Evolutionary conservation across 2,888 invertebrate genomes (phyloP), one percentile per base, ranked within the genome.

Genomic region (Rhopalosiphum nymphaeae): DNA sequence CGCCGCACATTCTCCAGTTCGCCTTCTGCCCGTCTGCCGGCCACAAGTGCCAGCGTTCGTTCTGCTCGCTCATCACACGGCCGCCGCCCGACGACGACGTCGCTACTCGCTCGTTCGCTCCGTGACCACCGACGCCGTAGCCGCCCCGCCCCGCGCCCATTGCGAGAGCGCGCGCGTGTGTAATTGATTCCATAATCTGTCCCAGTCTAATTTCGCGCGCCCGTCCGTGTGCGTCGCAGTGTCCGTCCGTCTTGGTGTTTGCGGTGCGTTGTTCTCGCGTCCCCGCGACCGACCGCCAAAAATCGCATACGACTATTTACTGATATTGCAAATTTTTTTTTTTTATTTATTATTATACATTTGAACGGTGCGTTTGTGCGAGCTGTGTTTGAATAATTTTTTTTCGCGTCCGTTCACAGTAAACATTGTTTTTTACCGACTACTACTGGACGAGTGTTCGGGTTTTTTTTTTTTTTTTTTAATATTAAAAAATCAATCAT

Each of bases 181-280:
- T 94, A 94, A 94, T 94, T 94, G 94, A 94, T 94, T 94, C 94
- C 90, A n/a, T 90, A 93, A 93, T 93, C 93, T 90, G 93, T 93
- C 93, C 90, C 93, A 90, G 93, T 92, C 61, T 88, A 92, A 92
- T 92, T 92, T 92, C 57, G 93, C 89, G 89, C 78, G 89, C 56
- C 78, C 36, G 86, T 87, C 36, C 7, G 93, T 57, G 87, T 21
- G 56, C 42, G 57, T 46, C 61, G 44, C n/a, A n/a, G 57, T 67
- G 44, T 9, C 61, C 44, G 29, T 61, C 61, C n/a, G 44, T n/a
- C 21, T 78, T 78, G 29, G 61, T 46, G 46, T 44, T n/a, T n/a
- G 44, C 44, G 61, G 61, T 21, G 44, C 42, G 44, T 11, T n/a
- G 86, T 46, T n/a, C 21, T 46, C 29, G 44, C 21, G 61, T 44